These are phyloP conservation scores for Haliclona indistincta DNA, from an alignment of 37 sponge, comb jelly and placozoan species.

Conservation along the genomic window DNA sequence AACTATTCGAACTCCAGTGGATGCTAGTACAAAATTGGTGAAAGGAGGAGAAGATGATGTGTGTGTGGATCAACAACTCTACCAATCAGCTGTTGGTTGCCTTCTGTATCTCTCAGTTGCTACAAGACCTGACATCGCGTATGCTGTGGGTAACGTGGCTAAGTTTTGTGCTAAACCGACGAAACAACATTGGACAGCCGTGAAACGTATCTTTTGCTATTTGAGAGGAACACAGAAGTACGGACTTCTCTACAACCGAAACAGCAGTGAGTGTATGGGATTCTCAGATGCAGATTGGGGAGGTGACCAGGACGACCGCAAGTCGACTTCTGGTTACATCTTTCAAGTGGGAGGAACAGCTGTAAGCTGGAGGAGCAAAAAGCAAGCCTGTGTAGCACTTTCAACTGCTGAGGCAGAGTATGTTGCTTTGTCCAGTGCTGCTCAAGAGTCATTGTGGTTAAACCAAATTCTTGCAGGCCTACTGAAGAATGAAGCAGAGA, in stretches of 20 bases:
- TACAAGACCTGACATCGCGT: constrained; percentile 57
- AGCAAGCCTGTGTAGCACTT: constrained; percentile 13
- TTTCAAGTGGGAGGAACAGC: constrained; percentile 42
- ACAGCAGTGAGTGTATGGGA: constrained; percentile 22
- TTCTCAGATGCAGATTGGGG: constrained; percentile 69
- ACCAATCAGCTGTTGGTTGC: constrained; percentile 55
- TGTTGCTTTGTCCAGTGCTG: constrained; percentile 9
- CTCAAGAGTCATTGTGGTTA: constrained; percentile 27
- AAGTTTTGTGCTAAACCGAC: constrained; percentile 28
- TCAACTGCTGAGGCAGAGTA: constrained; percentile 12
- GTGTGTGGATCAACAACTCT: constrained; percentile 15
- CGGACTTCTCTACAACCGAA: constrained; percentile 23
- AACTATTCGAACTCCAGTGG: constrained; percentile 38
- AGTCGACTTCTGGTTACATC: constrained; percentile 60
- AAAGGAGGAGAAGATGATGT: constrained; percentile 15
- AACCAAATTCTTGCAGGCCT: constrained; percentile 9
- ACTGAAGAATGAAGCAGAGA: not conserved
- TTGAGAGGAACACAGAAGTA: constrained; percentile 14
- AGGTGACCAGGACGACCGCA: constrained; percentile 36
- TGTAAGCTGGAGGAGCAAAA: constrained; percentile 45
- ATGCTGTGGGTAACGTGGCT: constrained; percentile 34
- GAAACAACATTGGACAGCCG: constrained; percentile 30
- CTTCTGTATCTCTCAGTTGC: constrained; percentile 35
- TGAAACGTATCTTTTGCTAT: constrained; percentile 17
- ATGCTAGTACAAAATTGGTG: constrained; percentile 31